These are phyloP conservation scores for Scrobipalpa atriplicella DNA, from an alignment of 2,888 invertebrate species.

Conservation along the genomic window DNA sequence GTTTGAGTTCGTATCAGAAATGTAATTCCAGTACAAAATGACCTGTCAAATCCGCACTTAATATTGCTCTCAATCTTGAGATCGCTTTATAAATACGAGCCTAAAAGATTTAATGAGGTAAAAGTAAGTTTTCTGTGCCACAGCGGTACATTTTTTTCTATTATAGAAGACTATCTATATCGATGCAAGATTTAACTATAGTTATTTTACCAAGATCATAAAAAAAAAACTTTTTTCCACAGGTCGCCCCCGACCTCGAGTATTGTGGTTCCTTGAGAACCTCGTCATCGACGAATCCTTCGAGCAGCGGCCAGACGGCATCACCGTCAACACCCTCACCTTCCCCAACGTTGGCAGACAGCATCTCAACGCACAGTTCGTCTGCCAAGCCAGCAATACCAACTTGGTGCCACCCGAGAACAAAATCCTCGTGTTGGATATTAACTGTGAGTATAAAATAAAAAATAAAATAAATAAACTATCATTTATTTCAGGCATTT, in stretches of 20 bases:
- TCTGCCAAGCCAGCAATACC: constrained; percentile 94
- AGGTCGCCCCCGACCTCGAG: constrained; percentile 90
- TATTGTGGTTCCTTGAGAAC: constrained; percentile 94
- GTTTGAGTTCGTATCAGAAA: too few species aligned
- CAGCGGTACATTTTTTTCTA: too few species aligned
- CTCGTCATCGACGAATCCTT: constrained; percentile 92
- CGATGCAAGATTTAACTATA: too few species aligned
- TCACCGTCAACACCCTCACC: constrained; percentile 90
- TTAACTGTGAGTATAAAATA: constrained; percentile 88
- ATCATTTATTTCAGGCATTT: too few species aligned
- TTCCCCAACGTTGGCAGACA: constrained; percentile 91
- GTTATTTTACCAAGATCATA: too few species aligned
- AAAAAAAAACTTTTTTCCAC: constrained; percentile 34
- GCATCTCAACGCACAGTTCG: constrained; percentile 91
- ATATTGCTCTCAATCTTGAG: too few species aligned
- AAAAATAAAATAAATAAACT: background rate
- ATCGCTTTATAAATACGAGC: too few species aligned
- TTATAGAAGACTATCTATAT: too few species aligned
- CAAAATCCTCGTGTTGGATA: constrained; percentile 90
- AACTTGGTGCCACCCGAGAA: constrained; percentile 90
- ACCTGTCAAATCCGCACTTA: too few species aligned
- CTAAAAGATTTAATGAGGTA: too few species aligned
- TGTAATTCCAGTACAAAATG: too few species aligned
- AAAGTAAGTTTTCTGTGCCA: too few species aligned
- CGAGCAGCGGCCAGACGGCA: constrained; percentile 86